Conservation (phyloP, 1,140 invertebrate genomes). For the Nasonia giraulti region DNA sequence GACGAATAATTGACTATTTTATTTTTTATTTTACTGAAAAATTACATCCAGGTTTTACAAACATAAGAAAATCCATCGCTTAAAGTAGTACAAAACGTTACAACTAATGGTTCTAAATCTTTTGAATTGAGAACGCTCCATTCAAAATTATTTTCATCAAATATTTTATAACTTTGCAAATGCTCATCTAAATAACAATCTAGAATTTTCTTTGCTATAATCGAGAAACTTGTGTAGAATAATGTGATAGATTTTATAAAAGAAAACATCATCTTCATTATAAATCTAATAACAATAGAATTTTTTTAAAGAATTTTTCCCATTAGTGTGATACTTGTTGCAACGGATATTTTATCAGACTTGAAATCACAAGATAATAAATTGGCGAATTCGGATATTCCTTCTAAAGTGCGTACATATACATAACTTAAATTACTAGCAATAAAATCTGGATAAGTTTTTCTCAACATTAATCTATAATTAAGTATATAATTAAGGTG, state of each 20-base stretch:
- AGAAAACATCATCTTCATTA: constrained; percentile 19
- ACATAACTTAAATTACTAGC: background rate
- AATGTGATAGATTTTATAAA: constrained; percentile 33
- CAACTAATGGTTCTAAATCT: background rate
- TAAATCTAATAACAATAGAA: constrained; percentile 26
- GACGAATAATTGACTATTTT: too few species aligned
- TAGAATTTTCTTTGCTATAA: constrained; percentile 32
- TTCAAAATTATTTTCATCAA: constrained; percentile 5
- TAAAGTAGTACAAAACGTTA: constrained; percentile 1
- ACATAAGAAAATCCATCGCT: constrained; percentile 20
- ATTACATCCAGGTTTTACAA: constrained; percentile 46
- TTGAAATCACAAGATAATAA: constrained; percentile 10
- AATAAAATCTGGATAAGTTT: constrained; percentile 13
- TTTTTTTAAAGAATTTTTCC: constrained; percentile 33
- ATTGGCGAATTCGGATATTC: background rate
- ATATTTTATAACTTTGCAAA: constrained; percentile 32
- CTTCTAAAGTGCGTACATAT: background rate
- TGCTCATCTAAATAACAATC: constrained; percentile 44
- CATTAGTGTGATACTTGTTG: constrained; percentile 19
- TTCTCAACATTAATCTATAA: constrained; percentile 28
- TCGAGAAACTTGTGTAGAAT: constrained; percentile 4
- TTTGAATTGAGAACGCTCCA: background rate
- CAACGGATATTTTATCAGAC: background rate
- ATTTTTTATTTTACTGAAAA: background rate
- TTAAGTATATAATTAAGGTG: constrained; percentile 29